Evolutionary conservation across 2,888 invertebrate genomes (phyloP).

Genomic region (Molorchus minor): DNA sequence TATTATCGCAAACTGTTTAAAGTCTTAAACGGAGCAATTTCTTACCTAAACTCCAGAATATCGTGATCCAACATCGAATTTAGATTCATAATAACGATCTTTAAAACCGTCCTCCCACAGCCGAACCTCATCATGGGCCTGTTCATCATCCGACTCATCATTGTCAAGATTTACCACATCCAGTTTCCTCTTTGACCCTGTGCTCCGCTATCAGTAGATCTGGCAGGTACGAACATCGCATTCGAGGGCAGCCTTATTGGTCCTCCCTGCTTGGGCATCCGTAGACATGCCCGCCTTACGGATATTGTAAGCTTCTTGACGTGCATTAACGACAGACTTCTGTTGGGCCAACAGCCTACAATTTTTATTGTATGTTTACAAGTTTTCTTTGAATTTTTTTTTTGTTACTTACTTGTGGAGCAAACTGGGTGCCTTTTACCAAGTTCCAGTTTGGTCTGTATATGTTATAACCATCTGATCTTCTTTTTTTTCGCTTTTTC

Average conservation of each 20-base stretch:
- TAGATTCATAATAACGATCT: slow-evolving; percentile 96
- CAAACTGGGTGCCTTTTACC: slow-evolving; percentile 79
- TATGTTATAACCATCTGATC: slow-evolving; percentile 65
- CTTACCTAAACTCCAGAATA: slow-evolving; percentile 81
- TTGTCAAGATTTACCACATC: slow-evolving; percentile 59
- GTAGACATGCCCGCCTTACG: slow-evolving; percentile 70
- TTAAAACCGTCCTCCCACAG: slow-evolving; percentile 98
- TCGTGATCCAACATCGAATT: slow-evolving; percentile 83
- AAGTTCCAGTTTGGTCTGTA: slow-evolving; percentile 73
- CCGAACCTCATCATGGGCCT: slow-evolving; percentile 87
- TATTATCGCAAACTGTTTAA: not conserved
- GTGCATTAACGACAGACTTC: slow-evolving; percentile 72
- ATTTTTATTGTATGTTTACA: no score
- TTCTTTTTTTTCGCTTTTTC: slow-evolving; percentile 76
- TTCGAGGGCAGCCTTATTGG: slow-evolving; percentile 57
- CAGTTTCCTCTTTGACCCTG: slow-evolving; percentile 67
- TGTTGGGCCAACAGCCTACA: slow-evolving; percentile 69
- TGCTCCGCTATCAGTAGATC: slow-evolving; percentile 29
- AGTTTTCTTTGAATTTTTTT: slow-evolving; percentile 13
- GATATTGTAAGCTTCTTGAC: slow-evolving; percentile 80
- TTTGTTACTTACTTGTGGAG: slow-evolving; percentile 70
- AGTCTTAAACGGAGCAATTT: no score
- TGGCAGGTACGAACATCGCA: slow-evolving; percentile 65
- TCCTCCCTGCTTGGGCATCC: slow-evolving; percentile 45
- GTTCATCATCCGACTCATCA: slow-evolving; percentile 72